Evolutionary conservation across 2,113 vertebrate species (phyloP).

Genomic region (Morone chrysops): DNA sequence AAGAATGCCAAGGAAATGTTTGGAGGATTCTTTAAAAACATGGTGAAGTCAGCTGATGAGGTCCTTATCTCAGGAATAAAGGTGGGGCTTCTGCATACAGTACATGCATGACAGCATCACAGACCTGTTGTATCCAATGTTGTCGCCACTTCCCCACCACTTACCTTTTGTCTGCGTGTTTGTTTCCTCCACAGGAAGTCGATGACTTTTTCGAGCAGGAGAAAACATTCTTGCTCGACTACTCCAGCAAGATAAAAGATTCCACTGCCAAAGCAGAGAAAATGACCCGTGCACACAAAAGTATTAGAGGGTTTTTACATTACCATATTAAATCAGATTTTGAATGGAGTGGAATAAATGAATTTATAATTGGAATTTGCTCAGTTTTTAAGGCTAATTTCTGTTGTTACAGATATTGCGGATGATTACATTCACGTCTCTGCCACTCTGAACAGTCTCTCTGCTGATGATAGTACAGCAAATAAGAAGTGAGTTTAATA

Average conservation of each 20-base stretch:
- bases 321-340: not conserved
- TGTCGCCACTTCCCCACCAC: not conserved
- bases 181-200: slow-evolving; percentile 87
- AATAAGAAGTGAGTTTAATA: slow-evolving; percentile 89
- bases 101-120: not conserved
- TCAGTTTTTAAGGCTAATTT: slow-evolving; percentile 17
- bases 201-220: slow-evolving; percentile 99
- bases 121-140: not conserved
- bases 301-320: slow-evolving; percentile 70
- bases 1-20: slow-evolving; percentile 99
- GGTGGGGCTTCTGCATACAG: slow-evolving; percentile 76
- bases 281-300: slow-evolving; percentile 97
- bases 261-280: slow-evolving; percentile 95
- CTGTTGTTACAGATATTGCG: slow-evolving; percentile 89
- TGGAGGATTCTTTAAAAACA: slow-evolving; percentile 96
- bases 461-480: slow-evolving; percentile 89
- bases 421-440: slow-evolving; percentile 96
- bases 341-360: not conserved
- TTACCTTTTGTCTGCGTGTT: slow-evolving; percentile 9
- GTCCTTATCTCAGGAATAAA: slow-evolving; percentile 96
- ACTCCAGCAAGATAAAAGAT: slow-evolving; percentile 95
- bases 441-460: slow-evolving; percentile 88
- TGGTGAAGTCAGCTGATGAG: slow-evolving; percentile 97
- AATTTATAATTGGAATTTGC: not conserved
- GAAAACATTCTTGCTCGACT: slow-evolving; percentile 95